Evolutionary conservation across 37 sponge, comb jelly and placozoan genomes (phyloP).

Genomic region (Cliona cf. orientalis): DNA sequence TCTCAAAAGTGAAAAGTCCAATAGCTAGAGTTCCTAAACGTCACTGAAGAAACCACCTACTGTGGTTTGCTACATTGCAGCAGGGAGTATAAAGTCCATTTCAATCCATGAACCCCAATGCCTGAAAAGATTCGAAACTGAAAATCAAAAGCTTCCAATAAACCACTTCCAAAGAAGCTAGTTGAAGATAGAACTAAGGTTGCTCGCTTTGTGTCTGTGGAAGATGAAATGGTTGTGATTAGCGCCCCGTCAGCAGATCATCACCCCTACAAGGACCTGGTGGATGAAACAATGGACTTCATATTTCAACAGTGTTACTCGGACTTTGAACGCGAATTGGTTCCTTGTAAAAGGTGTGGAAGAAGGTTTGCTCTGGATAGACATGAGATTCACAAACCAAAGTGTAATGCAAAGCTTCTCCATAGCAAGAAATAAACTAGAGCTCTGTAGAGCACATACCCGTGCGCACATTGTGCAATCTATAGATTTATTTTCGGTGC

Average conservation of each 20-base stretch:
- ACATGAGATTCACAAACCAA: slow-evolving; percentile 53
- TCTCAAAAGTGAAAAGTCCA: not conserved
- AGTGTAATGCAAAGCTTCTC: slow-evolving; percentile 70
- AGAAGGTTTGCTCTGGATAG: slow-evolving; percentile 74
- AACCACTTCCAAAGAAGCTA: slow-evolving; percentile 61
- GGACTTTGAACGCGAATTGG: slow-evolving; percentile 51
- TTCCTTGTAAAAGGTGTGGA: slow-evolving; percentile 74
- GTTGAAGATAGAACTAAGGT: not conserved
- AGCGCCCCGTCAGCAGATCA: not conserved
- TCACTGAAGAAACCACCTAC: slow-evolving; percentile 32
- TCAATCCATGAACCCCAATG: slow-evolving; percentile 87
- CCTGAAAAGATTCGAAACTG: slow-evolving; percentile 60
- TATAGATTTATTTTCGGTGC: no score
- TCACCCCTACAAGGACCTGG: not conserved
- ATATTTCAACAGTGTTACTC: slow-evolving; percentile 37
- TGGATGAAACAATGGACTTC: not conserved
- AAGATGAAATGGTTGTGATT: not conserved
- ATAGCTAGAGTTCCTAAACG: no score
- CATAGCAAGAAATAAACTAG: no score
- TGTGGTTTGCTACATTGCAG: slow-evolving; percentile 81
- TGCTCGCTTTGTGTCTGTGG: not conserved
- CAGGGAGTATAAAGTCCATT: slow-evolving; percentile 67
- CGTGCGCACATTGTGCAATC: no score
- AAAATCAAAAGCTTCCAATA: slow-evolving; percentile 60
- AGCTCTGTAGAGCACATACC: no score